Base-by-base conservation (phyloP, 2,888 invertebrate species). In the Aromia moschata region DNA sequence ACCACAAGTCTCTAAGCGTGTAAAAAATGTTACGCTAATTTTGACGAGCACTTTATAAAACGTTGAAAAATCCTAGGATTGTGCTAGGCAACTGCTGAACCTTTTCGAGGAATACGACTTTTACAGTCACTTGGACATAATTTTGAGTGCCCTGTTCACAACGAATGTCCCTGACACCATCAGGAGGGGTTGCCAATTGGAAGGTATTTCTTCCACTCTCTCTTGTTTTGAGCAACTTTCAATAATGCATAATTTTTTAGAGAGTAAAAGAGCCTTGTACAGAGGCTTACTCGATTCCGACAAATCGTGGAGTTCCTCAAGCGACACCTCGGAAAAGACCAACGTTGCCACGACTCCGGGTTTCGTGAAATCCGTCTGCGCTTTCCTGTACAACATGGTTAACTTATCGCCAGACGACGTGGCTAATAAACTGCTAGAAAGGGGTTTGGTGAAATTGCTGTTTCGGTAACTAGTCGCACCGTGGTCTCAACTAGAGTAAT, bases 361-460 rank as follows among this genome's bases (percentile, higher is more conserved):
- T 54, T 73, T 85, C 9, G 76, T 85, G 17, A 83, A 80, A 67
- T 72, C 80, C 10, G 62, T 80, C 18, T 79, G 81, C 38, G 74
- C 73, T 60, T 77, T 85, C 54, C 67, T 85, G 7, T 77, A 79
- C 61, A 83, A 83, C 72, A 70, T 84, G 38, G 70, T 83, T 41
- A 70, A 74, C 11, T 65, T 84, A 17, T 78, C 80, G 30, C 76
- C 80, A 36, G 76, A 79, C 15, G 77, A 80, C 12, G 74, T 83
- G 9, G 72, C 80, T 25, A 74, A 70, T 11, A 76, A 77, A 56
- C 71, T 85, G 36, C 81, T 83, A 36, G 81, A 83, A 51, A 74
- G 77, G 66, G 83, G 83, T 0, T 67, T 85, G 18, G 77, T 84
- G 14, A 83, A 82, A 73, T 74, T 82, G 56, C 78, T 85, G 57